Evolutionary conservation across 2,113 vertebrate genomes (phyloP), one percentile per base, ranked within the genome.

Genomic region (Peromyscus polionotus): DNA sequence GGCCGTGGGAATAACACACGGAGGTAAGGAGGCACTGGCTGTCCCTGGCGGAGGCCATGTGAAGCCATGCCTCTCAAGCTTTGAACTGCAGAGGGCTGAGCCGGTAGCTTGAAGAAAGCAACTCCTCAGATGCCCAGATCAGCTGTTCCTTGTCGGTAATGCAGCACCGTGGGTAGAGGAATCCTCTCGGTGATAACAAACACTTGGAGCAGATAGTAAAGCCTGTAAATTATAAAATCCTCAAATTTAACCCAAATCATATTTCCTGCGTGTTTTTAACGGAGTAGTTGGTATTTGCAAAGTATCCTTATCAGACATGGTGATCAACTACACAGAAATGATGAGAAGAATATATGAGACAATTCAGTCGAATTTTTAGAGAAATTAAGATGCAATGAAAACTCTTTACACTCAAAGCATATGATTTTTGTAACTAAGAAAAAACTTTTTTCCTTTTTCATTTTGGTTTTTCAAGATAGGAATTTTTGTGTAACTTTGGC

Each of bases 181-280:
- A 65, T 95, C 80, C 26, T 83, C 33, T 91, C n/a, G 68, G 16
- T 2, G 65, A 26, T 84, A 75, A 16, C n/a, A 87, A 73, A 61
- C 89, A 19, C 42, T 95, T 79, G 63, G 17, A 94, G 39, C 16
- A 96, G 17, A 83, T 28, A 51, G 12, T 51, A 54, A 89, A 89
- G 79, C 1, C 28, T 91, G 31, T 45, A 75, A 81, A 54, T 89
- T 87, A 87, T 94, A 51, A 81, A 26, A 80, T 95, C 73, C 93
- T 39, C 90, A 39, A 17, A 81, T 63, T 96, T 79, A 75, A 45
- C 4, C 31, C 68, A 45, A 76, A 76, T 70, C 45, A 9, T 72
- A 26, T 75, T 89, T 61, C 81, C 36, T 63, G 20, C 7, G 33
- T 36, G 39, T 77, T 73, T 63, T 90, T 91, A 65, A 65, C 1